These are phyloP conservation scores for Neuroscelio doddi DNA, from an alignment of 2,888 invertebrate species.

Conservation along the genomic window DNA sequence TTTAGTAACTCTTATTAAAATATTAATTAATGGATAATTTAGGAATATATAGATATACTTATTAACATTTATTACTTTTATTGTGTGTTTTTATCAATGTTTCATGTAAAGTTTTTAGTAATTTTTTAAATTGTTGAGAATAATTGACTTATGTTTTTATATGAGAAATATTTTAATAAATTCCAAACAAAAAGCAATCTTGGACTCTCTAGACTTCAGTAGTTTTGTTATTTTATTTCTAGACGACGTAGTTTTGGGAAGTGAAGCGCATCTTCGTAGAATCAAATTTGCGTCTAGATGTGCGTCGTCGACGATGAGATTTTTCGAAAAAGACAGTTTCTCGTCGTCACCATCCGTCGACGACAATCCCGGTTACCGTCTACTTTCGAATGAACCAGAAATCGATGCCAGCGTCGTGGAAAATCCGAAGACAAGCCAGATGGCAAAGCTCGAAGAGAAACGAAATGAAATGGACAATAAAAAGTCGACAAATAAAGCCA, in stretches of 20 bases:
- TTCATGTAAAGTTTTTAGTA: too few relatives aligned
- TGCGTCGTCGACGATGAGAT: constrained; percentile 45
- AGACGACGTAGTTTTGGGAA: constrained; percentile 70
- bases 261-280: constrained; percentile 67
- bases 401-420: constrained; percentile 43
- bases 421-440: constrained; percentile 43
- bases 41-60: too few relatives aligned
- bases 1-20: too few relatives aligned
- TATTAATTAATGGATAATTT: too few relatives aligned
- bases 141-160: too few relatives aligned
- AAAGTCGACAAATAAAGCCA: constrained; percentile 42
- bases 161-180: too few relatives aligned
- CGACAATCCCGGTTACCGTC: constrained; percentile 56
- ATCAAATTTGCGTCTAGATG: constrained; percentile 67
- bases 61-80: too few relatives aligned
- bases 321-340: constrained; percentile 51
- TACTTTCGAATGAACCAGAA: constrained; percentile 57
- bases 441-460: constrained; percentile 49
- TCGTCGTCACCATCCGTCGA: constrained; percentile 57
- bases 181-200: too few relatives aligned
- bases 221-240: constrained; percentile 28
- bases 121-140: too few relatives aligned
- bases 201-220: too few relatives aligned
- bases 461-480: constrained; percentile 43
- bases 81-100: too few relatives aligned